Conservation (phyloP, 30 jellyfish, hydroid and myxozoan species). For the Rhopilema esculentum region DNA sequence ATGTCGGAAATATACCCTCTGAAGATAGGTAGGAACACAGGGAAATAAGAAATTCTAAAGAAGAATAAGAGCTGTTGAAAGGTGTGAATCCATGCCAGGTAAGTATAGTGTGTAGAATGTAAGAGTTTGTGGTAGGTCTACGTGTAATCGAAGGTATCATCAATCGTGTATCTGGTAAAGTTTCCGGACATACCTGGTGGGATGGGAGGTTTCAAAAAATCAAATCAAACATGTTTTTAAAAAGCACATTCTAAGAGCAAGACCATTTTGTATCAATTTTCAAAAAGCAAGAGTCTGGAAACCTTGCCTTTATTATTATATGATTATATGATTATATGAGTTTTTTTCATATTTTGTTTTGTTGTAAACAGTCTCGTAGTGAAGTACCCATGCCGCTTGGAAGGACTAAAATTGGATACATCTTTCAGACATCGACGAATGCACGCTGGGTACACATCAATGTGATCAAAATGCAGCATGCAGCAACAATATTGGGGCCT, state of each 20-base stretch:
- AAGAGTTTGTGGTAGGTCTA: neutral
- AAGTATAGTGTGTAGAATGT: too few relatives aligned
- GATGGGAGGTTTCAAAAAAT: neutral
- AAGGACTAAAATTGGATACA: too few relatives aligned
- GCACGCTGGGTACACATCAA: constrained; percentile 30
- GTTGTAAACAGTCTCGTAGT: too few relatives aligned
- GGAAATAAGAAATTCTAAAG: too few relatives aligned
- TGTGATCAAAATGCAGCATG: constrained; percentile 57
- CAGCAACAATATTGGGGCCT: constrained; percentile 21
- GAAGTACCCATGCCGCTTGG: too few relatives aligned
- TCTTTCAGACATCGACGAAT: constrained; percentile 34
- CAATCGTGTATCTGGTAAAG: neutral
- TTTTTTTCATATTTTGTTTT: too few relatives aligned
- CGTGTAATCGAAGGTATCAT: neutral
- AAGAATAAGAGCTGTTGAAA: too few relatives aligned
- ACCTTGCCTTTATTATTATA: neutral
- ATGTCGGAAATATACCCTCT: too few relatives aligned
- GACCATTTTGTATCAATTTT: too few relatives aligned
- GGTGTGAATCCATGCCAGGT: neutral
- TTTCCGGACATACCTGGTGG: neutral
- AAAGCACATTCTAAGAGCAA: too few relatives aligned
- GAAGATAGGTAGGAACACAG: too few relatives aligned
- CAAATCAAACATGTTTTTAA: too few relatives aligned
- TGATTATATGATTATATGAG: neutral
- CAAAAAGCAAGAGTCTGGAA: neutral